Percentiles rank a stretch among this genome's conserved stretches.
These are phyloP conservation scores for Brachyalestes nurse DNA, from an alignment of 2,797 vertebrate species.

Conservation along the genomic window DNA sequence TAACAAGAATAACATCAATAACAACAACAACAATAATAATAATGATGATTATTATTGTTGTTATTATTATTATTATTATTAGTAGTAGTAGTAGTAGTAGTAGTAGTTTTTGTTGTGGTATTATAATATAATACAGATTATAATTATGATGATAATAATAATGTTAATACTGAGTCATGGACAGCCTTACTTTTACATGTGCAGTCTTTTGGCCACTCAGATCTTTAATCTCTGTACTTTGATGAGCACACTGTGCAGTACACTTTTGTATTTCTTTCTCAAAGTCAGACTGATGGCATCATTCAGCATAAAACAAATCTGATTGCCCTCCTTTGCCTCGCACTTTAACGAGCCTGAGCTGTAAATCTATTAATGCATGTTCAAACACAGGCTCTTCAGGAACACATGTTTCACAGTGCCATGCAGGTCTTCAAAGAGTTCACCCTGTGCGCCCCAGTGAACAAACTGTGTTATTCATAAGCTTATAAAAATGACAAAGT, in stretches of 20 bases:
- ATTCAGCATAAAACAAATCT: neutral
- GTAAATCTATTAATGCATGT: neutral
- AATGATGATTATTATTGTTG: too few relatives aligned
- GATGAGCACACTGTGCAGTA: neutral
- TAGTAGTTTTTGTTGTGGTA: too few relatives aligned
- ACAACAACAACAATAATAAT: too few relatives aligned
- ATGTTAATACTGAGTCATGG: constrained; percentile 58
- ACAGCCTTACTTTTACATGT: neutral
- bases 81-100: too few relatives aligned
- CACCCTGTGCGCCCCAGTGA: constrained; percentile 14
- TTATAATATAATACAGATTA: too few relatives aligned
- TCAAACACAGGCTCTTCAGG: neutral
- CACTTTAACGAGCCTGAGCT: neutral
- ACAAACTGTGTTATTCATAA: constrained; percentile 17
- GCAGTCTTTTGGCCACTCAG: neutral
- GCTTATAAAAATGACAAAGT: constrained; percentile 34
- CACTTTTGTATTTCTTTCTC: neutral
- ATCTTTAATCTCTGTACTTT: neutral
- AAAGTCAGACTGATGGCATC: neutral
- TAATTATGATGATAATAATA: too few relatives aligned
- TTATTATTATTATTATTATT: too few relatives aligned
- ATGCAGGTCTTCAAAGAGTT: constrained; percentile 7
- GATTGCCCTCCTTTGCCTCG: neutral
- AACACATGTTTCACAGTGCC: neutral
- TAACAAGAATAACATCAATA: too few relatives aligned